Evolutionary conservation across 2,888 invertebrate genomes (phyloP).

Genomic region (Parasteatoda lunata): DNA sequence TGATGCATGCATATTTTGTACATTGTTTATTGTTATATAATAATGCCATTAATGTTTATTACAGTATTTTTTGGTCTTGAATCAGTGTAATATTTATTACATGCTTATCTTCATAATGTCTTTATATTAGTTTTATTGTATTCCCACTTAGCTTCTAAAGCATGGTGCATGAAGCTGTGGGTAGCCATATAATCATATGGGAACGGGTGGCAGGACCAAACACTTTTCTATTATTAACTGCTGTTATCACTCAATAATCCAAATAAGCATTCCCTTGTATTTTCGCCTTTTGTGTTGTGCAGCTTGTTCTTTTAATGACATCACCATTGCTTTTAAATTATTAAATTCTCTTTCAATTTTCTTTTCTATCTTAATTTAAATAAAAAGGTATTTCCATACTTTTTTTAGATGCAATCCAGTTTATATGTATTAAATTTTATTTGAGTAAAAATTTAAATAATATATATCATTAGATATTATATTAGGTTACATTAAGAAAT

Average conservation of each 20-base stretch:
- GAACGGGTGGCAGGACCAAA: slow-evolving; percentile 27
- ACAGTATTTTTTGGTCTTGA: slow-evolving; percentile 28
- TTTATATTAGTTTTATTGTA: slow-evolving; percentile 58
- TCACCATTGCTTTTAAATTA: slow-evolving; percentile 27
- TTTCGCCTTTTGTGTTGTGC: slow-evolving; percentile 54
- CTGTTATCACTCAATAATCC: slow-evolving; percentile 53
- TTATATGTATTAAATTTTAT: no score
- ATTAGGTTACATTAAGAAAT: no score
- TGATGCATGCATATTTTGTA: slow-evolving; percentile 42
- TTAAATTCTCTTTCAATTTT: slow-evolving; percentile 1
- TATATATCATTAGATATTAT: no score
- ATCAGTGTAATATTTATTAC: slow-evolving; percentile 44
- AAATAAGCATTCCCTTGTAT: slow-evolving; percentile 56
- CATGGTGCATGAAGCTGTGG: slow-evolving; percentile 70
- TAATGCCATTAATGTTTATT: slow-evolving; percentile 38
- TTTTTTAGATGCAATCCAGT: not conserved
- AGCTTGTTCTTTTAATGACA: slow-evolving; percentile 53
- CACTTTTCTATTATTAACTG: slow-evolving; percentile 56
- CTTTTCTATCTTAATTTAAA: not conserved
- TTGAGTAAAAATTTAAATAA: no score
- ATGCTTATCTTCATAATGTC: slow-evolving; percentile 58
- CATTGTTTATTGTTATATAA: slow-evolving; percentile 38
- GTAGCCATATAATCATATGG: slow-evolving; percentile 51
- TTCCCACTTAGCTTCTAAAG: slow-evolving; percentile 69
- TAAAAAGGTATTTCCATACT: not conserved